Evolutionary conservation across 2,888 invertebrate species (phyloP).

Genomic region (Apoderus coryli): DNA sequence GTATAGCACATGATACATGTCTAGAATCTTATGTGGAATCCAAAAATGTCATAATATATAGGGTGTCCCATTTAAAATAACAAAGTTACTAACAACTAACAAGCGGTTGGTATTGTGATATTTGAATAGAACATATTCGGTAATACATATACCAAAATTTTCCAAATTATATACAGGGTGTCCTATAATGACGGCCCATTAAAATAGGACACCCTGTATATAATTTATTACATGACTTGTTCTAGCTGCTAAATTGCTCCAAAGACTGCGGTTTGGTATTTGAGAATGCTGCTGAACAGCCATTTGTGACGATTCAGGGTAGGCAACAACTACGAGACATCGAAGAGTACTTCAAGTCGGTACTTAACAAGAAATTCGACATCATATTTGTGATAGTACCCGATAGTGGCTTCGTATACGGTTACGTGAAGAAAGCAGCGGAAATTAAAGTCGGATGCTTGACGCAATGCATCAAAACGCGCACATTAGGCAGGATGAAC

Average conservation of each 20-base stretch:
- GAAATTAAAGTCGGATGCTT: constrained; percentile 53
- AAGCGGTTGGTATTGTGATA: too few species aligned
- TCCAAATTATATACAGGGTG: too few species aligned
- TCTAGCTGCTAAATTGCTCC: constrained; percentile 1
- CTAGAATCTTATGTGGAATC: too few species aligned
- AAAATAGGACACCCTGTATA: too few species aligned
- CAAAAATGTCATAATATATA: too few species aligned
- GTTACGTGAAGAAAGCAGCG: constrained; percentile 49
- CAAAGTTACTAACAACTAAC: too few species aligned
- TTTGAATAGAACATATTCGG: too few species aligned
- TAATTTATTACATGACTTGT: too few species aligned
- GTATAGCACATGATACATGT: too few species aligned
- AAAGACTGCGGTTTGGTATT: constrained; percentile 12
- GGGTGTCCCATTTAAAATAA: too few species aligned
- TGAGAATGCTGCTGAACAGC: constrained; percentile 10
- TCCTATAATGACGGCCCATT: too few species aligned
- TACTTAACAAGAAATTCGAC: constrained; percentile 25
- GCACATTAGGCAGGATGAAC: constrained; percentile 40
- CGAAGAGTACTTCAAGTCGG: constrained; percentile 14
- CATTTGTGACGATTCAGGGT: constrained; percentile 14
- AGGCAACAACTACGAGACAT: constrained; percentile 12
- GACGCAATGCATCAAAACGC: constrained; percentile 56
- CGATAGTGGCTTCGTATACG: constrained; percentile 25
- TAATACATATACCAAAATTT: too few species aligned
- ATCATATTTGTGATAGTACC: constrained; percentile 51